Percentiles rank a stretch among this genome's conserved stretches.
phyloP scores from a whole-genome alignment of 2,888 invertebrate genomes.

The Pristionchus entomophagus region DNA sequence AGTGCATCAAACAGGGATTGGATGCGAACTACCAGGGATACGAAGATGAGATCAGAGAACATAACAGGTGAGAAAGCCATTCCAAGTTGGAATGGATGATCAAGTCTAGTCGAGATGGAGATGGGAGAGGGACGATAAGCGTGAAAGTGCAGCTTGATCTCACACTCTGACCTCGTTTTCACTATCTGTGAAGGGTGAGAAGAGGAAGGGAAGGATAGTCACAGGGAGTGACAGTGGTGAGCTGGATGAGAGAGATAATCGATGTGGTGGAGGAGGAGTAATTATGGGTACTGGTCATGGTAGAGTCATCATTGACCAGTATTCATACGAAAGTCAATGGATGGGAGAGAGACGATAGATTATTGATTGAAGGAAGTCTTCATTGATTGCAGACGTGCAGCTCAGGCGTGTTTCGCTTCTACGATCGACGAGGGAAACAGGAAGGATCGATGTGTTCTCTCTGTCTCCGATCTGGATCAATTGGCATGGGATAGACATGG shows the following conservation, averaged over 20 bases:
- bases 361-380: too few species aligned
- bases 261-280: not conserved
- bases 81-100: too few species aligned
- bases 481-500: conserved; percentile 75
- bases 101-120: not conserved
- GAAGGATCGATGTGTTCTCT: conserved; percentile 73
- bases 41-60: conserved; percentile 72
- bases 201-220: not conserved
- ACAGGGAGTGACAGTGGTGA: not conserved
- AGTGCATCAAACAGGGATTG: conserved; percentile 71
- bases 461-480: conserved; percentile 65
- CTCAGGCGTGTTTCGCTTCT: conserved; percentile 71
- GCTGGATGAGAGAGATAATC: not conserved
- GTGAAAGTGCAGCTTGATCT: conserved; percentile 10
- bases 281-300: not conserved
- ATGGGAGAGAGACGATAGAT: too few species aligned
- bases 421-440: conserved; percentile 73
- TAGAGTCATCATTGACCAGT: not conserved
- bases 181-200: conserved; percentile 9
- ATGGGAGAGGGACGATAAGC: not conserved
- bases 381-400: conserved; percentile 63
- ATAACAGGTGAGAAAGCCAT: conserved; percentile 62
- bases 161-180: not conserved
- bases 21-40: conserved; percentile 71
- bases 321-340: not conserved